Base-by-base conservation (phyloP, 2,797 vertebrate genomes). In the Adrianichthys oophorus region DNA sequence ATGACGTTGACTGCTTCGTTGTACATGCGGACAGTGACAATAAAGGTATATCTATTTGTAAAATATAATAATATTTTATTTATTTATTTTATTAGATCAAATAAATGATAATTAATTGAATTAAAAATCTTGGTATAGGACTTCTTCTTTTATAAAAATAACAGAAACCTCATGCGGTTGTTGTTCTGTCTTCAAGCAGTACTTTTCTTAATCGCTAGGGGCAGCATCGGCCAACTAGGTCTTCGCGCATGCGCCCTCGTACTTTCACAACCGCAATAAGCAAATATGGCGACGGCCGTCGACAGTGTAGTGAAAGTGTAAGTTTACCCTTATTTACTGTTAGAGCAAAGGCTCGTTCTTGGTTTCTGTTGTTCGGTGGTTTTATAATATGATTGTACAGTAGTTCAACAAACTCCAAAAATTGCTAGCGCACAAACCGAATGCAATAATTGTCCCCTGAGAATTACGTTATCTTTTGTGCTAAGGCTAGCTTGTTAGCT, bases 281-380 rank as follows among this genome's bases (percentile, higher is more conserved):
- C 86, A 87, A 93, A 91, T 82, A 93, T 93, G 92, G 92, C 92
- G 86, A 90, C 92, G 76, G 92, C 90, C 87, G 92, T 93, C 87
- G 92, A 93, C 82, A 93, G 90, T 92, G 92, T 93, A 91, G 92
- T 93, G 68, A 93, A 93, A 92, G 91, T 93, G 92, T 93, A 91
- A 93, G 92, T 93, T 91, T 88, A 76, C 68, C 72, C 77, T 79
- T 71, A 71, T 78, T 84, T 84, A 43, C 53, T 48, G 6, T 49
- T 32, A 52, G 53, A 62, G 47, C 68, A 16, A 59, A 64, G 32
- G 42, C 16, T 37, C 12, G 13, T 37, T 12, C 10, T 37, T 13
- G 32, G 32, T 37, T 37, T 37, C 32, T 37, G 32, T 12, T 4
- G 12, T 13, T 2, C 17, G 4, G 16, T 15, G 1, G 12, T 1